phyloP scores from a whole-genome alignment of 2,113 vertebrate species.

The Chionomys nivalis region DNA sequence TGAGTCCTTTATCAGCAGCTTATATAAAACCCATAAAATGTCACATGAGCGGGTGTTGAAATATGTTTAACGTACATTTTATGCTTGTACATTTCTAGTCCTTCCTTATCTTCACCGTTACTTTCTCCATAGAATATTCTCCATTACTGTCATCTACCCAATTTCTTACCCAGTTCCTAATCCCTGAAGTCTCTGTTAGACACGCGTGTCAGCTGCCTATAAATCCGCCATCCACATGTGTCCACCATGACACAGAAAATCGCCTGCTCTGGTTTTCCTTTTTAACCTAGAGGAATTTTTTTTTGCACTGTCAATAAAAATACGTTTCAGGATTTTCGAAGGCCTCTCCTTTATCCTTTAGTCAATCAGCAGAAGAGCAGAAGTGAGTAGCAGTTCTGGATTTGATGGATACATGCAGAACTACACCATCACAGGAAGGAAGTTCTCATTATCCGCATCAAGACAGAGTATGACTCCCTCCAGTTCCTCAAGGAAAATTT shows the following conservation, averaged over 20 bases:
- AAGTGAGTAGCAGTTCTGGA: not conserved
- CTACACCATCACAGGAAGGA: not conserved
- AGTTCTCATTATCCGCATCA: not conserved
- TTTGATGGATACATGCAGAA: not conserved
- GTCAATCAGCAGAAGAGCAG: not conserved
- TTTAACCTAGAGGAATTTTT: not conserved
- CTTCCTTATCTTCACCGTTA: not conserved
- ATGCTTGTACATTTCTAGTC: not conserved
- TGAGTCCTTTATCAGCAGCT: not conserved
- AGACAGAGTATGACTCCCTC: rapidly evolving
- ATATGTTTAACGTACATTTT: not conserved
- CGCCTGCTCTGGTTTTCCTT: not conserved
- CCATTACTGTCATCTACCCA: not conserved
- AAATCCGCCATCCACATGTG: not conserved
- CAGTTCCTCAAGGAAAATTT: not conserved
- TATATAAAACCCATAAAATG: not conserved
- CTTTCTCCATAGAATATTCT: not conserved
- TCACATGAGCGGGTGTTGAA: not conserved
- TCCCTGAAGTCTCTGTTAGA: not conserved
- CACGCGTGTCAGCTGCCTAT: rapidly evolving
- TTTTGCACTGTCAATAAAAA: conserved; percentile 27
- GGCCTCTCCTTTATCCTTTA: not conserved
- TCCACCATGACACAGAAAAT: not conserved
- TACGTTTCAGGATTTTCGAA: not conserved
- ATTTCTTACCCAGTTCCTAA: not conserved